Conservation (phyloP, 2,113 vertebrate genomes). For the Lucifuga dentata region DNA sequence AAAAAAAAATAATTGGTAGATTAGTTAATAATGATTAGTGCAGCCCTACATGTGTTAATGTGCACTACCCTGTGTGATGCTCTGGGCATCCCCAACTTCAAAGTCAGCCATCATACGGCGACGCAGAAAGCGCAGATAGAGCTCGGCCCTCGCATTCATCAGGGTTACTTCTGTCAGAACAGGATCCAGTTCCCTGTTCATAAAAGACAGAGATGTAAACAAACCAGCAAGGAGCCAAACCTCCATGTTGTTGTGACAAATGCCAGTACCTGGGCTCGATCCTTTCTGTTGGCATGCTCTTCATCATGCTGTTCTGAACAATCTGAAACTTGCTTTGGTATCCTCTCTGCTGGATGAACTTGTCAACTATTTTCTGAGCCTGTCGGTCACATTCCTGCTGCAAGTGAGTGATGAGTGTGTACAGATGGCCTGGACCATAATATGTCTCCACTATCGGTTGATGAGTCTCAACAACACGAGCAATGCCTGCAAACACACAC, state of each 20-base stretch:
- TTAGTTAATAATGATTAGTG: no score
- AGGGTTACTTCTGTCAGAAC: conserved; percentile 94
- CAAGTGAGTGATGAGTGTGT: conserved; percentile 92
- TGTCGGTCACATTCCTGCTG: conserved; percentile 95
- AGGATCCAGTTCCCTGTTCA: conserved; percentile 91
- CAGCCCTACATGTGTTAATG: no score
- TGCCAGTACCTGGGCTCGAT: conserved; percentile 91
- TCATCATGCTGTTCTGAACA: conserved; percentile 95
- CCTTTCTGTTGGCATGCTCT: conserved; percentile 88
- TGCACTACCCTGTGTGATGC: conserved; percentile 89
- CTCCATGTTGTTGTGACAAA: background rate
- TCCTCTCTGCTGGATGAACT: conserved; percentile 93
- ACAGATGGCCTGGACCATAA: conserved; percentile 94
- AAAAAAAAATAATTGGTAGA: no score
- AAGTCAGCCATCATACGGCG: conserved; percentile 92
- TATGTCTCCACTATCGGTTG: conserved; percentile 98
- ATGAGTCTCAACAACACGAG: conserved; percentile 95
- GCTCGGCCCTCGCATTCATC: conserved; percentile 95
- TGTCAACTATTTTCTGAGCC: conserved; percentile 94
- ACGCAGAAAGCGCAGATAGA: conserved; percentile 95
- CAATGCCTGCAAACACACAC: conserved; percentile 86
- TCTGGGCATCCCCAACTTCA: conserved; percentile 93
- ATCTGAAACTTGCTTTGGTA: conserved; percentile 96
- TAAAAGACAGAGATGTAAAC: conserved; percentile 13
- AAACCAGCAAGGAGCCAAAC: background rate